Conservation (phyloP, 2,797 vertebrate species). For the Eulemur albifrons region DNA sequence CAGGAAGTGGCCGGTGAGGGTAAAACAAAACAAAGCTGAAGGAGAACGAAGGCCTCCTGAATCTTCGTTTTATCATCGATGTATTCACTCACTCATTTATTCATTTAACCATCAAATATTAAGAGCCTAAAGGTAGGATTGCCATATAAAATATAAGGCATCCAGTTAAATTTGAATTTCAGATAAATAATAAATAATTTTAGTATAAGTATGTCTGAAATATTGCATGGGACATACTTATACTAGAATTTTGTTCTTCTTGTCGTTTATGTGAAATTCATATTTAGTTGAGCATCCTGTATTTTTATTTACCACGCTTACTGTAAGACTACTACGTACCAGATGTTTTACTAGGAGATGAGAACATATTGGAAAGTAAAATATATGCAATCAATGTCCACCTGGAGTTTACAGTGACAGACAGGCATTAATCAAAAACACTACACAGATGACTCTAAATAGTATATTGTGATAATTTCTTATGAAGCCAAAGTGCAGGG, state of each 20-base stretch:
- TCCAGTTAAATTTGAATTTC: not conserved
- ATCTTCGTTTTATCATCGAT: not conserved
- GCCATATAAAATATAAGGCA: not conserved
- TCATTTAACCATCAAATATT: not conserved
- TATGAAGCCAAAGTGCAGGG: not conserved
- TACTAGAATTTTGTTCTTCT: not conserved
- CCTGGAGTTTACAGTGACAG: not conserved
- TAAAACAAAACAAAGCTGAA: not conserved
- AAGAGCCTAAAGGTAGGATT: not conserved
- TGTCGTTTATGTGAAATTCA: not conserved
- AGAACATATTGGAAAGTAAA: not conserved
- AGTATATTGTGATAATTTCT: not conserved
- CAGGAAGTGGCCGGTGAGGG: not conserved
- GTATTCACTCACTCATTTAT: not conserved
- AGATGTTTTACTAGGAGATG: not conserved
- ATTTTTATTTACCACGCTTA: not conserved
- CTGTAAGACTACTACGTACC: not conserved
- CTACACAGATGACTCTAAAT: not conserved
- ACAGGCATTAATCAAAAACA: not conserved
- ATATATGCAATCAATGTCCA: rapidly evolving
- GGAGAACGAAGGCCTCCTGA: not conserved
- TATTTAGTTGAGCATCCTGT: not conserved
- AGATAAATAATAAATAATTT: not conserved
- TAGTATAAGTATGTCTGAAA: not conserved
- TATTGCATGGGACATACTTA: not conserved